A percentile compares a stretch with the other conserved stretches of the same genome.
Conservation (phyloP, 2,797 vertebrate genomes). For the Heterohyrax brucei region DNA sequence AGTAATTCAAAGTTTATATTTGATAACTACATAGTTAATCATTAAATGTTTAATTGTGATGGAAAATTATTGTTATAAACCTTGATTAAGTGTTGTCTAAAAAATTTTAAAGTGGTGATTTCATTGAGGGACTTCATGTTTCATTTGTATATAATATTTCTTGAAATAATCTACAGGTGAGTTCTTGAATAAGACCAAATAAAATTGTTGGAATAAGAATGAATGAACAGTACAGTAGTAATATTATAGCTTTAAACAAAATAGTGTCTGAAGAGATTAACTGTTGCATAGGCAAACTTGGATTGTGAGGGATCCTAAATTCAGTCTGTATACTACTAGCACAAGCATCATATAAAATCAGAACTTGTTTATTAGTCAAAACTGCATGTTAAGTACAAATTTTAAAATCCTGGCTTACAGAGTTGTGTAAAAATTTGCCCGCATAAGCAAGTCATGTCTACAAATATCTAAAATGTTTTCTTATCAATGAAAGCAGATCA, state of each 20-base stretch:
- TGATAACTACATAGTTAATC: background rate
- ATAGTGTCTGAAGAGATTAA: background rate
- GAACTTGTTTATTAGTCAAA: background rate
- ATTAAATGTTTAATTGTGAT: conserved; percentile 22
- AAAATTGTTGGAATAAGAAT: background rate
- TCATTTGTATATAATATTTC: background rate
- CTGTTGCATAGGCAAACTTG: background rate
- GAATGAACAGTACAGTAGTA: background rate
- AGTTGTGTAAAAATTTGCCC: background rate
- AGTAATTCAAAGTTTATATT: background rate
- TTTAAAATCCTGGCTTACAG: background rate
- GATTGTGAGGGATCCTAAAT: background rate
- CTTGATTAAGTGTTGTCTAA: no score
- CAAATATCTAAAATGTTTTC: no score
- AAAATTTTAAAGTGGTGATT: background rate
- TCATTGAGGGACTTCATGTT: background rate
- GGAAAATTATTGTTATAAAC: conserved; percentile 11
- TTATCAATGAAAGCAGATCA: no score
- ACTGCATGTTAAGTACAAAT: background rate
- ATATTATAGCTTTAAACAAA: background rate
- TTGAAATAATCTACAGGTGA: background rate
- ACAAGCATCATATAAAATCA: background rate
- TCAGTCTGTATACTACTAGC: background rate
- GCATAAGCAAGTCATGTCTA: background rate
- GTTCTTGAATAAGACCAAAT: background rate